A percentile compares a stretch with the other conserved stretches of the same genome.
phyloP scores from a whole-genome alignment of 2,797 vertebrate genomes.

The Tarsius wallacei region DNA sequence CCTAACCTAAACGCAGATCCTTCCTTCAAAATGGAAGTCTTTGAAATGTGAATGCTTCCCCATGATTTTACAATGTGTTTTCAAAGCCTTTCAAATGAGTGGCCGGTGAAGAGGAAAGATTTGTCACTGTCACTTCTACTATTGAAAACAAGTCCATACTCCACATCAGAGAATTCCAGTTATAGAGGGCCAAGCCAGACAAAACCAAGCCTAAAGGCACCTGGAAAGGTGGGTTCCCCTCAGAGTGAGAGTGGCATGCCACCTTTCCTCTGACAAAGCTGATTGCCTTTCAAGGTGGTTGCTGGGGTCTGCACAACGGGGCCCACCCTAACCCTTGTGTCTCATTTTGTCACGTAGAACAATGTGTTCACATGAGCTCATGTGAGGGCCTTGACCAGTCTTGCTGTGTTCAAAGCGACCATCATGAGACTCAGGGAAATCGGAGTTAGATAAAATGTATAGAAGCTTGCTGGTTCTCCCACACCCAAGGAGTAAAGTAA shows the following conservation, averaged over 20 bases:
- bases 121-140: neutral
- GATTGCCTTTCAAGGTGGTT: neutral
- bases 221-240: neutral
- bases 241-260: fast-evolving
- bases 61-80: neutral
- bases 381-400: neutral
- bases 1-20: neutral
- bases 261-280: neutral
- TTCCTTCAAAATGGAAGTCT: neutral
- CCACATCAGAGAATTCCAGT: neutral
- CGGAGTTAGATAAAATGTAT: neutral
- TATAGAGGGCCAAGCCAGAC: neutral
- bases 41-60: neutral
- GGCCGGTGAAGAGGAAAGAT: neutral
- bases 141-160: neutral
- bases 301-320: fast-evolving
- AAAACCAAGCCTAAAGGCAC: neutral
- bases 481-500: neutral
- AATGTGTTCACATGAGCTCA: neutral
- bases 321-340: neutral
- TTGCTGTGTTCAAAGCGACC: neutral
- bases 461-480: neutral
- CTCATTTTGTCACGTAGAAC: neutral
- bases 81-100: neutral
- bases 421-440: fast-evolving